Evolutionary conservation across 2,888 invertebrate genomes (phyloP).

Genomic region (Melitaea athalia): DNA sequence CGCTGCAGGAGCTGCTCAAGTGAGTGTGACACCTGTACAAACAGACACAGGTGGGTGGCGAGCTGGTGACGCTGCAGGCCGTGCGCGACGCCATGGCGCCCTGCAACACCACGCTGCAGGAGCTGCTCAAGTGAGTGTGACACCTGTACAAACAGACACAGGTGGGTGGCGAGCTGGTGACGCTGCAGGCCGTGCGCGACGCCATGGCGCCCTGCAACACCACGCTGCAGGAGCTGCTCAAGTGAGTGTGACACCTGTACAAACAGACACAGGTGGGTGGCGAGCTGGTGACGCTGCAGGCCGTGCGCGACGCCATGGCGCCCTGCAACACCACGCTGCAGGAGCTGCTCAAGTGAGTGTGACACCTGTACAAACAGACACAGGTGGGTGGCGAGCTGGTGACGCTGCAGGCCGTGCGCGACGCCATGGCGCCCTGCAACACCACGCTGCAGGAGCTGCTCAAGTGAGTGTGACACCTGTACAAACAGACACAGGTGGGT

Average conservation of each 20-base stretch:
- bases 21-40: too few species aligned
- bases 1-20: too few species aligned
- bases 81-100: conserved; percentile 76
- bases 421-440: too few species aligned
- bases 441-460: too few species aligned
- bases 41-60: conserved; percentile 42
- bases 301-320: conserved; percentile 74
- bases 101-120: conserved; percentile 63
- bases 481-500: conserved; percentile 33
- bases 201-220: too few species aligned
- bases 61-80: conserved; percentile 66
- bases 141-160: background rate
- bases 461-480: too few species aligned
- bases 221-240: too few species aligned
- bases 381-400: too few species aligned
- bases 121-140: conserved; percentile 64
- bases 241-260: too few species aligned
- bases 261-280: conserved; percentile 39
- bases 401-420: too few species aligned
- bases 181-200: too few species aligned
- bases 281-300: conserved; percentile 65
- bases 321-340: conserved; percentile 66
- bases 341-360: conserved; percentile 67
- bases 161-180: too few species aligned
- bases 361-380: background rate